Evolutionary conservation across 2,113 vertebrate species (phyloP).

Genomic region (Chionodraco myersi): DNA sequence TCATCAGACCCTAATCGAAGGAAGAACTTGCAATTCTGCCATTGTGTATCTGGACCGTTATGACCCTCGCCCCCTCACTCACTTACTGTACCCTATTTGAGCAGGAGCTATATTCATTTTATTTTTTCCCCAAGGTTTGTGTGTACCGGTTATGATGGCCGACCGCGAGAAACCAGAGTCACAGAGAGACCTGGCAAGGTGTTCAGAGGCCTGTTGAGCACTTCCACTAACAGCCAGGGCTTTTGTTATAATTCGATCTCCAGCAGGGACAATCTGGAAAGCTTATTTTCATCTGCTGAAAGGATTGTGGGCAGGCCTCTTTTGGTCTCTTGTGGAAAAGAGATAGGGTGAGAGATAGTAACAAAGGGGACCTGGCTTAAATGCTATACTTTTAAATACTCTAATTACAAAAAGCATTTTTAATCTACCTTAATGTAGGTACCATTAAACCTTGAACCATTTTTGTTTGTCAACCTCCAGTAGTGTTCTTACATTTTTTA

Average conservation of each 20-base stretch:
- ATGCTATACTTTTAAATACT: neutral
- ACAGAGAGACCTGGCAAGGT: constrained; percentile 46
- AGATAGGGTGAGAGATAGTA: constrained; percentile 15
- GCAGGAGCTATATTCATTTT: constrained; percentile 22
- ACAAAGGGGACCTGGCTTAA: constrained; percentile 2
- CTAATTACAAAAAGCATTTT: neutral
- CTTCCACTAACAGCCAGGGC: constrained; percentile 59
- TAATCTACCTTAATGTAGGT: neutral
- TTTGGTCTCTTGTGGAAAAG: constrained; percentile 27
- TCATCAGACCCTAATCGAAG: constrained; percentile 30
- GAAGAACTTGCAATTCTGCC: constrained; percentile 30
- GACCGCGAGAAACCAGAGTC: constrained; percentile 50
- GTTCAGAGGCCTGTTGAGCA: constrained; percentile 53
- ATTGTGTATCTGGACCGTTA: constrained; percentile 2
- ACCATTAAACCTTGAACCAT: neutral
- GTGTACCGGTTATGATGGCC: constrained; percentile 42
- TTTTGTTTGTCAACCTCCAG: no score
- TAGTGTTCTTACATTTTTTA: no score
- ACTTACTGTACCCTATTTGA: constrained; percentile 1
- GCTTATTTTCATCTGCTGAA: constrained; percentile 73
- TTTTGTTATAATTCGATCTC: constrained; percentile 72
- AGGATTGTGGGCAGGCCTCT: constrained; percentile 59
- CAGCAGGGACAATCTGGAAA: constrained; percentile 66
- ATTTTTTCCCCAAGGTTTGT: constrained; percentile 45
- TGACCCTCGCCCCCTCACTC: neutral